Base-by-base conservation (phyloP, 2,113 vertebrate species). In the Gadus macrocephalus region DNA sequence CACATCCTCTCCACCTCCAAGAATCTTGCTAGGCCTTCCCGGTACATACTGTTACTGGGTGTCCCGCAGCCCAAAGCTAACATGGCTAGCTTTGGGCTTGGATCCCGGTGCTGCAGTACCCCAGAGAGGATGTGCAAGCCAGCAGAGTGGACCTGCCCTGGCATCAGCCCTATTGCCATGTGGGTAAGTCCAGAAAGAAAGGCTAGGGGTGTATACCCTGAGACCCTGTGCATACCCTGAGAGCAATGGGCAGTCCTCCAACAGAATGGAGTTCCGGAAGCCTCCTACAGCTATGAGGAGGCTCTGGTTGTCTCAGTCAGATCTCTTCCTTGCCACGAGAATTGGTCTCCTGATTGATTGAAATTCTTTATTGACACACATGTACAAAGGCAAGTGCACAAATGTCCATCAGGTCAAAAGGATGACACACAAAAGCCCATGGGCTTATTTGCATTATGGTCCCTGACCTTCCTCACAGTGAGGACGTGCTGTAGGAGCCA, bases 1-100 rank as follows among this genome's bases (percentile, higher is more conserved):
- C 67, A 35, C 55, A 68, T 22, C 67, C 67, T 68, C 67, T 59
- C 55, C 49, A 4, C 28, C 53, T 17, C 67, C 67, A 68, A 31
- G 67, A 68, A 53, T 68, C 28, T 53, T 68, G 67, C 67, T 27
- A 60, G 67, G 55, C 67, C 53, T 68, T 53, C 67, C 4, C 25
- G 42, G 12, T 15, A 68, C 67, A 28, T 55, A 61, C 17, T 3
- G 64, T 35, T 14, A 62, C 61, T 62, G 61, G 61, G 61, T 20
- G 61, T 22, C 61, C 15, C 15, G 20, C 4, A 12, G 61, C 61
- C 27, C 62, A 15, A 38, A 16, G 62, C 62, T 16, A 35, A 64
- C 28, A 8, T 64, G 63, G 25, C 63, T 38, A 15, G 28, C 20
- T 20, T 20, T 20, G 20, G 20, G 20, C 20, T 20, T 20, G 63